phyloP scores from a whole-genome alignment of 1,140 invertebrate species.

The Dendrolimus punctatus region DNA sequence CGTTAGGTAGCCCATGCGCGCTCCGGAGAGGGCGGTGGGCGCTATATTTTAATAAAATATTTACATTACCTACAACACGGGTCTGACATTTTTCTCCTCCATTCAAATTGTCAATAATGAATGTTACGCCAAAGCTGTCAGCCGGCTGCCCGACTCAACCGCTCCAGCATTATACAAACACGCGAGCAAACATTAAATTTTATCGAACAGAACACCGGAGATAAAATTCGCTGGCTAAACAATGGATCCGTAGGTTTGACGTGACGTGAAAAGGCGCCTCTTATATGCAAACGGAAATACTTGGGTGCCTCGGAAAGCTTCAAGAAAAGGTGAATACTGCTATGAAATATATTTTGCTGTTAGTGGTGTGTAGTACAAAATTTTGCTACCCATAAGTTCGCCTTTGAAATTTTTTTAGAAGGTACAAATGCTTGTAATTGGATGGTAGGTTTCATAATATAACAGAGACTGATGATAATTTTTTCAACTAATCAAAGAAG shows the following conservation, averaged over 20 bases:
- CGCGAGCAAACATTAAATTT: conserved; percentile 13
- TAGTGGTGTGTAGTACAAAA: no score
- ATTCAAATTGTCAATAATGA: conserved; percentile 44
- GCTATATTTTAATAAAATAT: conserved; percentile 47
- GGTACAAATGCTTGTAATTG: no score
- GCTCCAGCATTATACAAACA: neutral
- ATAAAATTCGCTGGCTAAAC: conserved; percentile 18
- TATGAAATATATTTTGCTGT: no score
- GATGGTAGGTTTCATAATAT: no score
- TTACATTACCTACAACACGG: conserved; percentile 38
- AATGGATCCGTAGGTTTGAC: conserved; percentile 13
- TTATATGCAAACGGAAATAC: neutral
- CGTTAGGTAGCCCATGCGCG: conserved; percentile 8
- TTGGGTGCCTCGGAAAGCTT: no score
- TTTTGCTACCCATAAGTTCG: no score
- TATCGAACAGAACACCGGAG: conserved; percentile 14
- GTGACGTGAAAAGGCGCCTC: conserved; percentile 13
- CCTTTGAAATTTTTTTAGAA: no score
- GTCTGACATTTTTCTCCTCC: conserved; percentile 46
- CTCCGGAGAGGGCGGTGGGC: conserved; percentile 16
- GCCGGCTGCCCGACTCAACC: conserved; percentile 6
- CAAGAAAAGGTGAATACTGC: no score
- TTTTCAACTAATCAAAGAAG: no score
- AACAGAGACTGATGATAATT: no score
- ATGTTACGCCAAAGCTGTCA: conserved; percentile 26